These are phyloP conservation scores for Proteles cristata DNA, from an alignment of 2,113 vertebrate genomes.

Conservation along the genomic window DNA sequence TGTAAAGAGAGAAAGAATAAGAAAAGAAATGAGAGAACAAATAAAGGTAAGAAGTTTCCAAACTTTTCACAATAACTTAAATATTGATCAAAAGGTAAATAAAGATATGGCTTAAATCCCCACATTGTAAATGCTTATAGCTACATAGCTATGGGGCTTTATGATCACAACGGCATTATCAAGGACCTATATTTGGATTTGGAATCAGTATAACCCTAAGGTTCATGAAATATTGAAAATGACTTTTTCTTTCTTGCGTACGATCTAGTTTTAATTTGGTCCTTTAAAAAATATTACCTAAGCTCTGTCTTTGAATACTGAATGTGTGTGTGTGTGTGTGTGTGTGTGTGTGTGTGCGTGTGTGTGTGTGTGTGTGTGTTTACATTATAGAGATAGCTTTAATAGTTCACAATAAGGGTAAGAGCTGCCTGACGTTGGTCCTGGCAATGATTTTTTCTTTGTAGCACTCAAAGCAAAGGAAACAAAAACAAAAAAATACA, in stretches of 20 bases:
- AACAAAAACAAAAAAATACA: neutral
- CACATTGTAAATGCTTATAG: neutral
- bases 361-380: neutral
- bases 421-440: neutral
- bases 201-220: neutral
- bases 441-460: neutral
- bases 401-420: neutral
- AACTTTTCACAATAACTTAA: neutral
- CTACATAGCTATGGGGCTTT: neutral
- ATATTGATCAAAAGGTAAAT: neutral
- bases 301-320: neutral
- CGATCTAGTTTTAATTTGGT: neutral
- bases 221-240: constrained; percentile 13
- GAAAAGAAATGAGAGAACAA: neutral
- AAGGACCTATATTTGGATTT: neutral
- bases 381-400: neutral
- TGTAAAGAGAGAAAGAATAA: neutral
- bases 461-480: neutral
- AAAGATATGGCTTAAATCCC: neutral
- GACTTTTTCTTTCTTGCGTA: neutral
- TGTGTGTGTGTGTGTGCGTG: neutral
- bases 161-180: neutral
- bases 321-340: neutral
- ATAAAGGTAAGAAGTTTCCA: neutral
- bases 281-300: neutral